Evolutionary conservation across 2,797 vertebrate species (phyloP).

Genomic region (Spheniscus humboldti): DNA sequence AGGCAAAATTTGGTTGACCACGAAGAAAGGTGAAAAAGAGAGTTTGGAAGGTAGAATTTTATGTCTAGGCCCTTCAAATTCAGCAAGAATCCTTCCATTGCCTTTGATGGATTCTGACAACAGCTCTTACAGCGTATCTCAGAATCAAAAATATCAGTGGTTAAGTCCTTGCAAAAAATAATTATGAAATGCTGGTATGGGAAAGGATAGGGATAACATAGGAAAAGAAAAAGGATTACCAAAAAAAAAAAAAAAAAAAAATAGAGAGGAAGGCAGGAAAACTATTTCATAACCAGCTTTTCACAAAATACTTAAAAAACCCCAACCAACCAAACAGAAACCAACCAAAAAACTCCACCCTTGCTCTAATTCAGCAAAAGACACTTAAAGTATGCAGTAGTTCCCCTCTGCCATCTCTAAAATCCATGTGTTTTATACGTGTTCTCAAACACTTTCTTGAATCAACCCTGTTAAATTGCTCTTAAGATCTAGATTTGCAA

Average conservation of each 20-base stretch:
- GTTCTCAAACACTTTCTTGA: background rate
- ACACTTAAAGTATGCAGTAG: background rate
- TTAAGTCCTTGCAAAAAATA: background rate
- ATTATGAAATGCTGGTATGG: background rate
- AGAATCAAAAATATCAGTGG: background rate
- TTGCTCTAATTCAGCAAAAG: background rate
- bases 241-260: background rate
- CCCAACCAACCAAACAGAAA: background rate
- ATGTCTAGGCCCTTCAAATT: background rate
- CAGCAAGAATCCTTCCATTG: background rate
- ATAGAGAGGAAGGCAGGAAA: background rate
- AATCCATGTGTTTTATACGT: background rate
- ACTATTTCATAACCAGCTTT: background rate
- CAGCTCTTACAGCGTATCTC: background rate
- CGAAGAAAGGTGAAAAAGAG: background rate
- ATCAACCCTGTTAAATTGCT: background rate
- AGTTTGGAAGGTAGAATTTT: background rate
- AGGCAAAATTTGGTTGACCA: background rate
- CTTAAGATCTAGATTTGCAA: background rate
- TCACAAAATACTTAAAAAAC: background rate
- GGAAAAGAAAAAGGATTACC: background rate
- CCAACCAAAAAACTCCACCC: accelerated
- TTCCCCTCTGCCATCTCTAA: background rate
- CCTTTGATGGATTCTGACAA: background rate
- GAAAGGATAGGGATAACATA: background rate